These are phyloP conservation scores for Neodon shergylaensis DNA, from an alignment of 2,113 vertebrate genomes.

Conservation along the genomic window DNA sequence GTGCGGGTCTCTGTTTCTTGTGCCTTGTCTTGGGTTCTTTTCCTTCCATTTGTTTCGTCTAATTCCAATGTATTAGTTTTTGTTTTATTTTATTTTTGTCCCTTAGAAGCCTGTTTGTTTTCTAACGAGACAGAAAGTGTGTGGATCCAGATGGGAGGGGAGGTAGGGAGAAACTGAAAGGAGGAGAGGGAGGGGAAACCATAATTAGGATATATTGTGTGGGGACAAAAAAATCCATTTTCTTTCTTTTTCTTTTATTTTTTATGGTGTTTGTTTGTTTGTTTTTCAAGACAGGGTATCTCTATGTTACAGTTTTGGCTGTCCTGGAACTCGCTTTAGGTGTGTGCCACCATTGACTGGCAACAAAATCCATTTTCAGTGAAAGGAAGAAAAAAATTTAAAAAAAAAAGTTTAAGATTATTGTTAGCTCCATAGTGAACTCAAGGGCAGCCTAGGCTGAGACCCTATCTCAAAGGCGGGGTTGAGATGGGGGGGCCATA, in stretches of 20 bases:
- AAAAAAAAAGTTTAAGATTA: background rate
- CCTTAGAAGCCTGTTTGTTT: background rate
- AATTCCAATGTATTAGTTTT: background rate
- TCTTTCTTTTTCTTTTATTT: no score
- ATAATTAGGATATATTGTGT: background rate
- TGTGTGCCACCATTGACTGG: no score
- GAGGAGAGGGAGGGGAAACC: background rate
- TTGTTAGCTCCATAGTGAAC: background rate
- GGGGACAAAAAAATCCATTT: background rate
- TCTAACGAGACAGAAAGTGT: background rate
- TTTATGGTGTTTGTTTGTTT: no score
- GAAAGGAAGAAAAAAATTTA: background rate
- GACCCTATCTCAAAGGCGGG: background rate
- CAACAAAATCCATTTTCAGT: background rate
- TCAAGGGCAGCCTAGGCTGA: background rate
- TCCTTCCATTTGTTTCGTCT: background rate
- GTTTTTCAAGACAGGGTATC: no score
- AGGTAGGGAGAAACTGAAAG: background rate
- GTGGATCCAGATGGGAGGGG: background rate
- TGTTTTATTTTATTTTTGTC: background rate
- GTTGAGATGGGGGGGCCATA: no score
- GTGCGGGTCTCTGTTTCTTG: background rate
- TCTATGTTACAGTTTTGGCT: no score
- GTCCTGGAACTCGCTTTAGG: no score
- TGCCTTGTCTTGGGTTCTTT: background rate